These are phyloP conservation scores for Penaeus vannamei DNA, from an alignment of 1,140 invertebrate genomes.

Conservation along the genomic window DNA sequence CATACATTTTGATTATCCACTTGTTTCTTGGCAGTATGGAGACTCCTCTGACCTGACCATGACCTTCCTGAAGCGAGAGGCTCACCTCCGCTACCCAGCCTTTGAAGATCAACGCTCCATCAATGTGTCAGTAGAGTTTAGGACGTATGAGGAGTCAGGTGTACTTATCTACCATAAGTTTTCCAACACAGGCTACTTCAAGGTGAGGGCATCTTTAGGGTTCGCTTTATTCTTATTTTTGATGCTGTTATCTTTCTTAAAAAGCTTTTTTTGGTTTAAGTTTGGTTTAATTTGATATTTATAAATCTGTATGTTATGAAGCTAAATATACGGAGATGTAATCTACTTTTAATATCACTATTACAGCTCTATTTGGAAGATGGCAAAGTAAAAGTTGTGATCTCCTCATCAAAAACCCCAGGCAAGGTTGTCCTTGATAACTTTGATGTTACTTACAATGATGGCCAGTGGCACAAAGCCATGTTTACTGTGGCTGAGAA, in stretches of 20 bases:
- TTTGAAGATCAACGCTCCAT: slow-evolving; percentile 82
- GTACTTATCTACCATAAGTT: slow-evolving; percentile 91
- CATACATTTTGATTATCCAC: slow-evolving; percentile 35
- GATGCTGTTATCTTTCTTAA: not conserved
- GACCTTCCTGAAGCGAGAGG: slow-evolving; percentile 83
- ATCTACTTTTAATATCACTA: slow-evolving; percentile 3
- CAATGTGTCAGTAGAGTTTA: slow-evolving; percentile 90
- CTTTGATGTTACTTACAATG: slow-evolving; percentile 87
- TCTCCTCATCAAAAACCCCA: slow-evolving; percentile 79
- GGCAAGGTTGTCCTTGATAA: slow-evolving; percentile 82
- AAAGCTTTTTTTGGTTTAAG: not conserved
- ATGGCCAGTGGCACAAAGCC: slow-evolving; percentile 89
- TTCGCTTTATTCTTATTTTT: not conserved
- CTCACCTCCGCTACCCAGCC: slow-evolving; percentile 74
- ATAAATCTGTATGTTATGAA: not conserved
- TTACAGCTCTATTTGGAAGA: slow-evolving; percentile 82
- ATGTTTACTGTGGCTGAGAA: slow-evolving; percentile 83
- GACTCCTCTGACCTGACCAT: slow-evolving; percentile 77
- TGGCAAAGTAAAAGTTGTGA: slow-evolving; percentile 86
- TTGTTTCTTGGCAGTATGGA: slow-evolving; percentile 75
- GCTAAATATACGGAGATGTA: too few relatives aligned
- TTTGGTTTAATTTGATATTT: too few relatives aligned
- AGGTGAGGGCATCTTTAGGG: slow-evolving; percentile 75
- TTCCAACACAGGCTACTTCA: slow-evolving; percentile 83
- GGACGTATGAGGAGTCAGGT: slow-evolving; percentile 91